Evolutionary conservation across 2,113 vertebrate genomes (phyloP), one percentile per base, ranked within the genome.

Genomic region (Ceyx melanurus): DNA sequence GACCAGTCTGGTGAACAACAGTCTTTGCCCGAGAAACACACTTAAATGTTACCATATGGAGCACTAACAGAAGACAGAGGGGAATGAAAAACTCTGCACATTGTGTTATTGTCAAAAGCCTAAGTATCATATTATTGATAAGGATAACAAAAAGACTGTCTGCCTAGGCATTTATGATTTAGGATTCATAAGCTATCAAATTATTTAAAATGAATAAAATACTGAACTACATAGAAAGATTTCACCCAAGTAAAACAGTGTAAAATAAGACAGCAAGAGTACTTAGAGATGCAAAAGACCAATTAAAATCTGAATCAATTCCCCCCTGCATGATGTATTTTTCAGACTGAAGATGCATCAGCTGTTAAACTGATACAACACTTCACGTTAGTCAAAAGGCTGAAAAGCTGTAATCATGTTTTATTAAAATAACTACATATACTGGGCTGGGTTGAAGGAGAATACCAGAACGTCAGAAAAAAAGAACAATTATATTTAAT

Each of bases 21-120:
- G 86, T 6, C 88, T 86, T 42, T 71, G 95, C 89, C 91, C 57
- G 89, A 86, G 89, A 93, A 95, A 81, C n/a, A 33, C n/a, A 4
- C 48, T 93, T 89, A 94, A 94, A 95, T 86, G 91, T 76, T 95
- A 91, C 96, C 95, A 97, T 94, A 97, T 95, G 95, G 96, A 97
- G 93, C 2, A 2, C 78, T 87, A 93, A 91, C 78, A 60, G 84
- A 58, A 96, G 95, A 94, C 82, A 82, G 96, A 93, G 92, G 86
- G 74, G 86, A 83, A 62, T 26, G 91, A 68, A 89, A 79, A 88
- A 77, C 83, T 80, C 90, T 64, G 88, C 82, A 25, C 77, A 15
- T 50, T 1, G 5, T 15, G 51, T 31, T 90, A 82, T 14, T 86
- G 89, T 77, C 65, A 77, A 90, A 94, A 85, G 76, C 94, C 90